A percentile compares a stretch with the other conserved stretches of the same genome.
phyloP scores from a whole-genome alignment of 2,888 invertebrate genomes.

The Hyposoter dolosus region DNA sequence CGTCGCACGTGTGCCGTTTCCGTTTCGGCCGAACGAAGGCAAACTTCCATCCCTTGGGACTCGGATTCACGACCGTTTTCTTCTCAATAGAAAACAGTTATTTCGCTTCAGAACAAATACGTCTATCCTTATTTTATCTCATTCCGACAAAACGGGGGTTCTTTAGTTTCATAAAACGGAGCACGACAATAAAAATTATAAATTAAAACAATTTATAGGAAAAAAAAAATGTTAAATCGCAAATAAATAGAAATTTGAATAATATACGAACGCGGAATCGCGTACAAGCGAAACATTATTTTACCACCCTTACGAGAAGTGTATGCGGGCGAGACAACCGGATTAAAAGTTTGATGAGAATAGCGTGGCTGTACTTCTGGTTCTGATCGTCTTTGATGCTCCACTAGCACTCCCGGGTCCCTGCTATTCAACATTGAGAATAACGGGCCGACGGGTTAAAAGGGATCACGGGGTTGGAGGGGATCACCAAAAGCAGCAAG shows the following conservation, averaged over 20 bases:
- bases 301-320: background rate
- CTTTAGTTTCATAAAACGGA: background rate
- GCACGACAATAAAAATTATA: background rate
- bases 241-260: background rate
- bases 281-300: constrained; percentile 15
- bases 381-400: constrained; percentile 50
- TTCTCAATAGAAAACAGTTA: constrained; percentile 13
- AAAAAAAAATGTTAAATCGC: too few species aligned
- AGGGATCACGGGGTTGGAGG: constrained; percentile 29
- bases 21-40: constrained; percentile 1
- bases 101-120: background rate
- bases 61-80: background rate
- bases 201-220: background rate
- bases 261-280: background rate
- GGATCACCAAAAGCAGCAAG: constrained; percentile 1
- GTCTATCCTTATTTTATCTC: background rate
- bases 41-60: constrained; percentile 14
- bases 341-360: constrained; percentile 54
- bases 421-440: constrained; percentile 41
- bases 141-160: background rate
- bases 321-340: constrained; percentile 11
- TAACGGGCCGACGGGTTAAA: constrained; percentile 34
- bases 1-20: constrained; percentile 21
- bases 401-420: background rate
- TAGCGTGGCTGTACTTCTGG: constrained; percentile 38